A percentile compares a stretch with the other conserved stretches of the same genome.
Conservation (phyloP, 30 jellyfish, hydroid and myxozoan species). For the Cassiopea andromeda region DNA sequence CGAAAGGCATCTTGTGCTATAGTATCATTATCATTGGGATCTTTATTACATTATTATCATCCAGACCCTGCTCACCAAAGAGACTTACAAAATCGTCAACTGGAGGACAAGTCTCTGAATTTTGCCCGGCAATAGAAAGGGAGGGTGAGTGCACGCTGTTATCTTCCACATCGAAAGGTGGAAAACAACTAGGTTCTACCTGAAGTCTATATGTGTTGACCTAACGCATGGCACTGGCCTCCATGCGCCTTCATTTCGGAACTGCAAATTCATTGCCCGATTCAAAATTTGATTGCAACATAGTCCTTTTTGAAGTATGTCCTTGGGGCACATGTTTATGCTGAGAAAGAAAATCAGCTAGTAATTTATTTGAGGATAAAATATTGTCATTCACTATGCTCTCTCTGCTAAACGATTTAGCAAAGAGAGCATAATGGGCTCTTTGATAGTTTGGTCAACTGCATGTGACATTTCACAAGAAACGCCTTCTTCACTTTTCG, state of each 20-base stretch:
- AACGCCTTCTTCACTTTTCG: background rate
- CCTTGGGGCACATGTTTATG: background rate
- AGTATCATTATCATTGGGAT: background rate
- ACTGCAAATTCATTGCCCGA: too few species aligned
- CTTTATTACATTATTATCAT: background rate
- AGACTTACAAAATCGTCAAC: slow-evolving; percentile 9
- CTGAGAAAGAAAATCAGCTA: too few species aligned
- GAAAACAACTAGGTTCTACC: background rate
- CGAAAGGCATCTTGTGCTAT: too few species aligned
- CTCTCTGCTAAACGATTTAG: too few species aligned
- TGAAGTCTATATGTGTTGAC: background rate
- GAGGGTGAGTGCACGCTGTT: slow-evolving; percentile 22
- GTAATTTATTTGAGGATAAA: slow-evolving; percentile 10
- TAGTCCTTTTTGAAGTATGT: background rate
- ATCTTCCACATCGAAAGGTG: too few species aligned
- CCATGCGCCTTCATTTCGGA: background rate
- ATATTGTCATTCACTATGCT: background rate
- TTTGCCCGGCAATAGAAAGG: slow-evolving; percentile 11
- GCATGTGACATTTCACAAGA: background rate
- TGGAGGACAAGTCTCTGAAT: too few species aligned
- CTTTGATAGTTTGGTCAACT: background rate
- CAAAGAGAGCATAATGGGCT: background rate
- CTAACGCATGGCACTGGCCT: background rate
- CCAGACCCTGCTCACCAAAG: slow-evolving; percentile 36
- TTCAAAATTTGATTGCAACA: background rate